phyloP scores from a whole-genome alignment of 1,140 invertebrate genomes.

The Caenorhabditis latens region DNA sequence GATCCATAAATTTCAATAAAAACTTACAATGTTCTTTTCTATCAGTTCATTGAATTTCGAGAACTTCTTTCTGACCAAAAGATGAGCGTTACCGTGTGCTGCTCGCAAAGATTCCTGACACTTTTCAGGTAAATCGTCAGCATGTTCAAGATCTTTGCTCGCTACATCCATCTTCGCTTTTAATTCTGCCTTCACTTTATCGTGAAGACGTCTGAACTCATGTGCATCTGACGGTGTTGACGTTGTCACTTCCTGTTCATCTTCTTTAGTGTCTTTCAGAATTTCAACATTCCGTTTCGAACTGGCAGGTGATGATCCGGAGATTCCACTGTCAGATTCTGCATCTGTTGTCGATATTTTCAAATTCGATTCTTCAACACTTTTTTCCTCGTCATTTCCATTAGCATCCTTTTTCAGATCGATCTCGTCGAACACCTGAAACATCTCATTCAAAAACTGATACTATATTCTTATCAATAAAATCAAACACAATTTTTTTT shows the following conservation, averaged over 20 bases:
- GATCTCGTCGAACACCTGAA: constrained; percentile 26
- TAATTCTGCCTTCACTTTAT: constrained; percentile 11
- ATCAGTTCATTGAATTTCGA: constrained; percentile 28
- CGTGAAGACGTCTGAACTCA: constrained; percentile 33
- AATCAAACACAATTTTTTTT: too few relatives aligned
- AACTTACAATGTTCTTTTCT: constrained; percentile 9
- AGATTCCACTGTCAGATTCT: constrained; percentile 39
- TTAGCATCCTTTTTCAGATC: constrained; percentile 25
- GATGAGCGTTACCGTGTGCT: constrained; percentile 25
- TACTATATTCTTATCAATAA: background rate
- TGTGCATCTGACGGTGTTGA: constrained; percentile 34
- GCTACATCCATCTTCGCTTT: constrained; percentile 21
- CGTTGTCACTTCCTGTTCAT: constrained; percentile 36
- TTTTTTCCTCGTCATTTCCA: constrained; percentile 36
- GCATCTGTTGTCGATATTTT: constrained; percentile 27
- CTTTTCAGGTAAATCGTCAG: constrained; percentile 33
- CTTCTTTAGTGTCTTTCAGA: constrained; percentile 23
- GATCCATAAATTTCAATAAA: background rate
- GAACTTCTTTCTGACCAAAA: constrained; percentile 28
- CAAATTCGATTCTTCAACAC: background rate
- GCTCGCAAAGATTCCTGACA: constrained; percentile 41
- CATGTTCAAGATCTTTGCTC: constrained; percentile 13
- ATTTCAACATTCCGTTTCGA: constrained; percentile 22
- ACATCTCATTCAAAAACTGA: background rate
- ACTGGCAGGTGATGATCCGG: constrained; percentile 30